Conservation (phyloP, 2,888 invertebrate species). For the Sisyra nigra region DNA sequence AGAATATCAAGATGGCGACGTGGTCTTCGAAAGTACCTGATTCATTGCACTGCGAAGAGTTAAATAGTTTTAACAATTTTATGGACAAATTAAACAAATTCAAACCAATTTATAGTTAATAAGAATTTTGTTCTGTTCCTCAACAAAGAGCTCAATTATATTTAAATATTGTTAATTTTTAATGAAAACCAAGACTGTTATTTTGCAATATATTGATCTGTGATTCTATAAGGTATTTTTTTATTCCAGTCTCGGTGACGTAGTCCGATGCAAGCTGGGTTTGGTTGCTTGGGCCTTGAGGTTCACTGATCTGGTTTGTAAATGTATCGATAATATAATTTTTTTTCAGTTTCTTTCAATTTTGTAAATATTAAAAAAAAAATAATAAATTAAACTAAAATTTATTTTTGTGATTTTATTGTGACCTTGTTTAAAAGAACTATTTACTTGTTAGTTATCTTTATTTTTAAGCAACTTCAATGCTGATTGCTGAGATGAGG, state of each 20-base stretch:
- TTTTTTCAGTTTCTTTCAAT: background rate
- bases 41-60: background rate
- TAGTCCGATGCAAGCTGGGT: too few species aligned
- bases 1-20: background rate
- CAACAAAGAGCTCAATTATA: too few species aligned
- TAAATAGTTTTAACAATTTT: slow-evolving; percentile 1
- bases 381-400: background rate
- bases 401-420: background rate
- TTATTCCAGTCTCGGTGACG: background rate
- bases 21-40: background rate
- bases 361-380: slow-evolving; percentile 1
- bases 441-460: slow-evolving; percentile 3
- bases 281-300: background rate
- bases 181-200: background rate
- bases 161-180: background rate
- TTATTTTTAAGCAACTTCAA: background rate
- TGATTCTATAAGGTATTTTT: background rate
- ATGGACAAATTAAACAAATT: background rate
- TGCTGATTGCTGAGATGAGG: too few species aligned
- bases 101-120: background rate
- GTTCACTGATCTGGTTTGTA: slow-evolving; percentile 1
- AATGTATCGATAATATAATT: slow-evolving; percentile 1
- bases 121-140: background rate
- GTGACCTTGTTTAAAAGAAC: background rate
- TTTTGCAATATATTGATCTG: background rate